A percentile compares a stretch with the other conserved stretches of the same genome.
Evolutionary conservation across 2,888 invertebrate species (phyloP).

Genomic region (Laspeyria flexula): DNA sequence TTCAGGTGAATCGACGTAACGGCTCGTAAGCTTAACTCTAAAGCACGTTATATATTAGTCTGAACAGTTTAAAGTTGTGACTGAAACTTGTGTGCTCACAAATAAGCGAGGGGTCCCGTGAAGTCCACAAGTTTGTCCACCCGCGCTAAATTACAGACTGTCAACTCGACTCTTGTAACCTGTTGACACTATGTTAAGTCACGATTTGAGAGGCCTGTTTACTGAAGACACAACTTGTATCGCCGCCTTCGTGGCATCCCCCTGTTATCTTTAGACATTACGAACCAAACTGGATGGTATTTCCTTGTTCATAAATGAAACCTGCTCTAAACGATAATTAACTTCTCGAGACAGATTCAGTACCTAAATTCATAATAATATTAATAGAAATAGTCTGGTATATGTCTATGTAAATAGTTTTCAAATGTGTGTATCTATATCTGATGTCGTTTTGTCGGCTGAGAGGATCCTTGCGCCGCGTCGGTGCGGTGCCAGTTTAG

Average conservation of each 20-base stretch:
- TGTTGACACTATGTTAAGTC: conserved; percentile 77
- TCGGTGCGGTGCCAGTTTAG: conserved; percentile 68
- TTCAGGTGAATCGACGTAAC: conserved; percentile 60
- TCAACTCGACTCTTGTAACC: conserved; percentile 81
- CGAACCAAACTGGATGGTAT: not conserved
- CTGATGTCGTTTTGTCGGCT: conserved; percentile 52
- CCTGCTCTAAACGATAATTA: too few relatives aligned
- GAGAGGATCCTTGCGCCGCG: conserved; percentile 41
- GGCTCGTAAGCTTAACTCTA: conserved; percentile 61
- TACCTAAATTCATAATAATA: too few relatives aligned
- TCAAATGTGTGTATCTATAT: conserved; percentile 56
- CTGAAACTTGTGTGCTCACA: conserved; percentile 72
- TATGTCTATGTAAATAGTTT: conserved; percentile 58
- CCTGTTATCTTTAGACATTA: conserved; percentile 46
- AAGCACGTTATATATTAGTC: conserved; percentile 74
- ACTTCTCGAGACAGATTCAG: too few relatives aligned
- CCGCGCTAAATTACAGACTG: conserved; percentile 79
- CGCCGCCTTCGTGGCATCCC: conserved; percentile 44
- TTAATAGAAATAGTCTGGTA: conserved; percentile 22
- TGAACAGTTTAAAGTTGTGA: conserved; percentile 77
- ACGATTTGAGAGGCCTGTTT: conserved; percentile 68
- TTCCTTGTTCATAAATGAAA: not conserved
- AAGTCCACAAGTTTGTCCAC: conserved; percentile 67
- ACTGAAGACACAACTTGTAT: conserved; percentile 63
- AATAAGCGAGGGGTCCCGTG: conserved; percentile 70